Base-by-base conservation (phyloP, 2,113 vertebrate genomes). In the Oryzias celebensis region DNA sequence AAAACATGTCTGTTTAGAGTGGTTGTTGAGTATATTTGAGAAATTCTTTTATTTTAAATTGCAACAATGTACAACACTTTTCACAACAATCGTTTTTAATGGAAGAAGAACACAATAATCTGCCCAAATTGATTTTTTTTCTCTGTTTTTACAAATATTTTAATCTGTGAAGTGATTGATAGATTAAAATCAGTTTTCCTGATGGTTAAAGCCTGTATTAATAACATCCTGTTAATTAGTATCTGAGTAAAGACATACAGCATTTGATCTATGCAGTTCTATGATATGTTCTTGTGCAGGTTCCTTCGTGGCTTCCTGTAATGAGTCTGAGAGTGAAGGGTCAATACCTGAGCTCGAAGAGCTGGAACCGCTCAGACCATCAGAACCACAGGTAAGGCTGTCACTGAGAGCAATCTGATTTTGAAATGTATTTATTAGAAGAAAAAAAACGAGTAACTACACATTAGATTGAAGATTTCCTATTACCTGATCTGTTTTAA, bases 331-430 rank as follows among this genome's bases (percentile, higher is more conserved):
- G 59, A 97, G 95, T 0, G 96, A 95, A 4, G 95, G 93, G 0
- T 97, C 96, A 0, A 87, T 94, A 26, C 93, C 94, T 0, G 96
- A 96, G 66, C 87, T 94, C 28, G 96, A 96, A 71, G 95, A 97
- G 43, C 87, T 92, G 0, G 94, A 93, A 43, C 89, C 91, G 44
- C 83, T 90, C 0, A 91, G 85, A 72, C 82, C 89, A 0, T 76
- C 87, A 4, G 90, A 94, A 45, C 81, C 86, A 10, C 94, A 94
- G 92, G 96, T 96, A 73, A 68, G 82, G 58, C 52, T 26, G 17
- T 24, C 47, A 8, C n/a, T 28, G 1, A 24, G 50, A 22, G 31
- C 20, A 54, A 24, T 50, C 1, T 7, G 36, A n/a, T 53, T 54
- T 20, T 20, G 1, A 20, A 20, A 20, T 20, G 20, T 7, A 6